phyloP scores from a whole-genome alignment of 2,113 vertebrate species.

The Promerops cafer region DNA sequence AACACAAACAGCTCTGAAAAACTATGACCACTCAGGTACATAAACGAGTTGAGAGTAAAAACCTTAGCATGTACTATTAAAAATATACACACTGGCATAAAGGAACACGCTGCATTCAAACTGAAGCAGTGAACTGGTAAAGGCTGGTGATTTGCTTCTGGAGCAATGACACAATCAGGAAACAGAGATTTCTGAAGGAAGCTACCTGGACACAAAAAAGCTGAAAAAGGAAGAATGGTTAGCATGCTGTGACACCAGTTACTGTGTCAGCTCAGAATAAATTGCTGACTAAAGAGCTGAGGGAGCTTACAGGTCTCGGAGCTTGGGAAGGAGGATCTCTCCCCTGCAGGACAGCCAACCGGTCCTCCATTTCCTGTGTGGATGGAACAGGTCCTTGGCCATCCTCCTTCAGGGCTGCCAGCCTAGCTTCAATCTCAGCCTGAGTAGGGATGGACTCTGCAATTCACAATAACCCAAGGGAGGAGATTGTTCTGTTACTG shows the following conservation, averaged over 20 bases:
- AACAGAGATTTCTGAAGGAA: background rate
- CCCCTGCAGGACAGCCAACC: constrained; percentile 83
- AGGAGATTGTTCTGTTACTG: background rate
- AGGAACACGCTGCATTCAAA: background rate
- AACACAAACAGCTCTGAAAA: background rate
- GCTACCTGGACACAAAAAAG: background rate
- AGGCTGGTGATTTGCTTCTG: background rate
- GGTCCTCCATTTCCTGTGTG: constrained; percentile 82
- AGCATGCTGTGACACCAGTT: background rate
- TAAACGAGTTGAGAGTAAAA: background rate
- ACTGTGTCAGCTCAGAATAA: background rate
- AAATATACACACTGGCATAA: background rate
- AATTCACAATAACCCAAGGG: background rate
- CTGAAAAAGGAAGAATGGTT: background rate
- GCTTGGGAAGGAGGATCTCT: constrained; percentile 71
- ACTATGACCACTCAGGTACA: background rate
- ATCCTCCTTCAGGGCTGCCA: constrained; percentile 81
- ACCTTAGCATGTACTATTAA: background rate
- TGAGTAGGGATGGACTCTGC: constrained; percentile 84
- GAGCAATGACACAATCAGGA: background rate
- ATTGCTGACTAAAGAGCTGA: background rate
- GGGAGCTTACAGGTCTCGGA: constrained; percentile 73
- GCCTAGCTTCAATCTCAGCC: constrained; percentile 86
- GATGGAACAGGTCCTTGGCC: constrained; percentile 76
- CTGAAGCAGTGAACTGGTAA: background rate